Evolutionary conservation across 2,888 invertebrate genomes (phyloP).

Genomic region (Criorhina ranunculi): DNA sequence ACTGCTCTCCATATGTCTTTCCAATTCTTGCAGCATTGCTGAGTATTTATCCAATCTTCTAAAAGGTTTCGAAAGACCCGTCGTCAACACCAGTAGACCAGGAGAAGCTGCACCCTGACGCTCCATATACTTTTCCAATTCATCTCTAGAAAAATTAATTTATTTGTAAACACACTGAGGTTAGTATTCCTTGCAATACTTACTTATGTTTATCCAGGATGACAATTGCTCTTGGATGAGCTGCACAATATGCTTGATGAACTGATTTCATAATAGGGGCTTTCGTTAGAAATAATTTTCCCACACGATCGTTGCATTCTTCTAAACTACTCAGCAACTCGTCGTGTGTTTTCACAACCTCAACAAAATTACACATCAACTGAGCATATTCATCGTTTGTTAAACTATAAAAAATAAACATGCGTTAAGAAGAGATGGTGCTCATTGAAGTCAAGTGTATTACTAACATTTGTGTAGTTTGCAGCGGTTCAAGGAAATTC

Average conservation of each 20-base stretch:
- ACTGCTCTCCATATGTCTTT: constrained; percentile 97
- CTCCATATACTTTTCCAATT: constrained; percentile 94
- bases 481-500: constrained; percentile 94
- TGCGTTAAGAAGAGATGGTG: constrained; percentile 26
- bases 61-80: constrained; percentile 97
- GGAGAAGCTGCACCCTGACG: constrained; percentile 93
- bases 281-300: constrained; percentile 94
- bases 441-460: not conserved
- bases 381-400: constrained; percentile 94
- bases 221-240: constrained; percentile 97
- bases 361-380: constrained; percentile 94
- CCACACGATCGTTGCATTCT: constrained; percentile 93
- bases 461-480: constrained; percentile 93
- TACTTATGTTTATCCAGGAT: constrained; percentile 97
- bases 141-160: constrained; percentile 87
- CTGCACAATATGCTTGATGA: constrained; percentile 94
- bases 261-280: constrained; percentile 93
- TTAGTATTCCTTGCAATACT: constrained; percentile 80
- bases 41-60: constrained; percentile 97
- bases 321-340: constrained; percentile 92
- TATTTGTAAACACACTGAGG: constrained; percentile 4
- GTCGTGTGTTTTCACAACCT: constrained; percentile 94
- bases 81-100: constrained; percentile 95
- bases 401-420: constrained; percentile 87
- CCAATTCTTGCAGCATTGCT: constrained; percentile 96